Evolutionary conservation across 2,797 vertebrate species (phyloP).

Genomic region (Xenopus petersii): DNA sequence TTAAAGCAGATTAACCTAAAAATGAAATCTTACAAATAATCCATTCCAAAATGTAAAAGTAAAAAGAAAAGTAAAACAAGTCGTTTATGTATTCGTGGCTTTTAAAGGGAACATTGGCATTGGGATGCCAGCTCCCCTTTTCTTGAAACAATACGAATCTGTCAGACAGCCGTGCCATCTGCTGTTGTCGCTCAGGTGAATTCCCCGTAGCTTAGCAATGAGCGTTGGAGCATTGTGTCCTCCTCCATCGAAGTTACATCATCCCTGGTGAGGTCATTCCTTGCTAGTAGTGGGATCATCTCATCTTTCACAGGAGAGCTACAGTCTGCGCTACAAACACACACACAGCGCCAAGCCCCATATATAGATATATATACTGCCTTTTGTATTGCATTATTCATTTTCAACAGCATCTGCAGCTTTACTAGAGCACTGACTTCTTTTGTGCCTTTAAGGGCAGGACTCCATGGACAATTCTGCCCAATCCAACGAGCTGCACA

Average conservation of each 20-base stretch:
- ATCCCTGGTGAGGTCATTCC: slow-evolving; percentile 84
- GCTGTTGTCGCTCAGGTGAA: slow-evolving; percentile 55
- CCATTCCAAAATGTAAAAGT: not conserved
- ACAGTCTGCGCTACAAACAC: slow-evolving; percentile 22
- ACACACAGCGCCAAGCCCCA: slow-evolving; percentile 30
- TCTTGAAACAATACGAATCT: slow-evolving; percentile 39
- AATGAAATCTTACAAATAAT: not conserved
- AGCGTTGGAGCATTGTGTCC: slow-evolving; percentile 54
- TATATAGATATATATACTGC: not conserved
- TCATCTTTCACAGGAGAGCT: slow-evolving; percentile 72
- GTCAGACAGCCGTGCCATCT: not conserved
- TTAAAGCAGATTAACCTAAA: slow-evolving; percentile 38
- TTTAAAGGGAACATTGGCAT: slow-evolving; percentile 61
- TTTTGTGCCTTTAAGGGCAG: too few relatives aligned
- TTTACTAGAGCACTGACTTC: too few relatives aligned
- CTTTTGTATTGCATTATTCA: not conserved
- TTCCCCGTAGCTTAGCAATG: slow-evolving; percentile 59
- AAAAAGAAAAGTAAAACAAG: not conserved
- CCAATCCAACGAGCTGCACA: too few relatives aligned
- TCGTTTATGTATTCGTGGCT: not conserved
- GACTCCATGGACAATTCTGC: too few relatives aligned
- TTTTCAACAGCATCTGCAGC: too few relatives aligned
- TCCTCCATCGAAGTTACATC: slow-evolving; percentile 76
- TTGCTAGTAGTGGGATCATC: slow-evolving; percentile 75
- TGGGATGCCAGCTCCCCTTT: slow-evolving; percentile 55